Percentiles rank a stretch among this genome's conserved stretches.
These are phyloP conservation scores for Phyto melanocephala DNA, from an alignment of 2,888 invertebrate genomes.

Conservation along the genomic window DNA sequence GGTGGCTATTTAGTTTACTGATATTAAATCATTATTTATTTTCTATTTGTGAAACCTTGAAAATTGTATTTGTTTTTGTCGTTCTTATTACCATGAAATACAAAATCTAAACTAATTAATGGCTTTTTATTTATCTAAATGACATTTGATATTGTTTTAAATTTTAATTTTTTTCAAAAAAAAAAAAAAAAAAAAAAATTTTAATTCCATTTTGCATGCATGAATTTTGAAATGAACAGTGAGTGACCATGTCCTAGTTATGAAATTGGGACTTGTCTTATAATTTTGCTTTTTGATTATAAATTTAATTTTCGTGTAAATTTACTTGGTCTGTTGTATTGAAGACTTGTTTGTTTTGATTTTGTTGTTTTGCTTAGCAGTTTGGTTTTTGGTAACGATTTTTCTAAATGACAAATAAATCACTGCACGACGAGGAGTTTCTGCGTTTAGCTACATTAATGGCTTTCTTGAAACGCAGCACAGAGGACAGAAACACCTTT, in stretches of 20 bases:
- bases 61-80: neutral
- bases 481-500: constrained; percentile 76
- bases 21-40: neutral
- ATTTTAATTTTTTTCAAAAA: neutral
- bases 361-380: neutral
- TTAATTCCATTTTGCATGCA: constrained; percentile 50
- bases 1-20: neutral
- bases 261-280: neutral
- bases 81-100: too few species aligned
- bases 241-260: neutral
- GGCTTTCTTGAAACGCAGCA: constrained; percentile 76
- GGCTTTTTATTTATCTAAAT: constrained; percentile 6
- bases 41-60: constrained; percentile 15
- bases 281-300: neutral
- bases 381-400: neutral
- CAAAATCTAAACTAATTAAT: neutral
- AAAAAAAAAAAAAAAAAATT: constrained; percentile 1
- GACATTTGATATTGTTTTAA: neutral
- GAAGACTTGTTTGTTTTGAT: constrained; percentile 46
- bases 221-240: constrained; percentile 1
- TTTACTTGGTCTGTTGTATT: constrained; percentile 32
- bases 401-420: constrained; percentile 77
- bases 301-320: constrained; percentile 1
- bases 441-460: constrained; percentile 75
- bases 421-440: constrained; percentile 77